A percentile compares a stretch with the other conserved stretches of the same genome.
Evolutionary conservation across 2,113 vertebrate species (phyloP).

Genomic region (Miniopterus natalensis): DNA sequence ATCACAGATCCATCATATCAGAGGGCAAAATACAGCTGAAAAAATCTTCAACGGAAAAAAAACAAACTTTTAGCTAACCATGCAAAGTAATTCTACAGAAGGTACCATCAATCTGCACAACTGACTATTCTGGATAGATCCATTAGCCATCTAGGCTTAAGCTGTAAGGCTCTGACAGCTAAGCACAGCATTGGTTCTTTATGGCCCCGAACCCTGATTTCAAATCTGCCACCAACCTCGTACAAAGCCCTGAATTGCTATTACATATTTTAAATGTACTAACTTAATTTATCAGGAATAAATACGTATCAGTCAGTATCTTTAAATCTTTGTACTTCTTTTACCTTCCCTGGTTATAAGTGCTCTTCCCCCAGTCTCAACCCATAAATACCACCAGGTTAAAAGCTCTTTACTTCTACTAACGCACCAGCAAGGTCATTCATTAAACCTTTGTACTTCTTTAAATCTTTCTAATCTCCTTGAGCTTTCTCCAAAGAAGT

Average conservation of each 20-base stretch:
- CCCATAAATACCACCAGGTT: not conserved
- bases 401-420: not conserved
- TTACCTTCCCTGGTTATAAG: not conserved
- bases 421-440: not conserved
- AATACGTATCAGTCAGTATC: not conserved
- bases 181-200: not conserved
- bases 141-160: not conserved
- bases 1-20: not conserved
- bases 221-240: not conserved
- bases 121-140: not conserved
- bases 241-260: not conserved
- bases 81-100: constrained; percentile 13
- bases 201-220: not conserved
- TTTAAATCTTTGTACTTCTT: not conserved
- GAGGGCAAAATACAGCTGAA: not conserved
- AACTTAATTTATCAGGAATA: not conserved
- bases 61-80: not conserved
- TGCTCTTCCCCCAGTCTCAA: not conserved
- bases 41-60: not conserved
- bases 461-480: not conserved
- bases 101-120: not conserved
- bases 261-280: not conserved
- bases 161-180: not conserved
- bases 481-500: not conserved
- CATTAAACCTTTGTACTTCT: constrained; percentile 9